phyloP scores from a whole-genome alignment of 1,140 invertebrate species.

The Drosophila grimshawi region DNA sequence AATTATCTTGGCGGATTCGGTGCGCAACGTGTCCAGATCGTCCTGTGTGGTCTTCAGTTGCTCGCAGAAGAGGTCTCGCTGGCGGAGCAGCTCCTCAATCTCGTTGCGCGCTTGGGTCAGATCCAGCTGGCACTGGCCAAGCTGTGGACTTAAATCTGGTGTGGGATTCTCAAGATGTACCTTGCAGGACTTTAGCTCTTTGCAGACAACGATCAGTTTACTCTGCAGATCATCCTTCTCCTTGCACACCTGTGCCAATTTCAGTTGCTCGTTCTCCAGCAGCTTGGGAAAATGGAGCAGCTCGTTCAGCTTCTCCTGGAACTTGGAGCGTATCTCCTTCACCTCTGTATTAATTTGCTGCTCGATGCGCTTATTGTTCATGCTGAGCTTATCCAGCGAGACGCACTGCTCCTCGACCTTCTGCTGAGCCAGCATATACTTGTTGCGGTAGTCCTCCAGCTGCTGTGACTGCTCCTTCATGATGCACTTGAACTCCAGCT shows the following conservation, averaged over 20 bases:
- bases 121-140: conserved; percentile 75
- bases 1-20: conserved; percentile 90
- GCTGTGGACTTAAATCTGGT: conserved; percentile 63
- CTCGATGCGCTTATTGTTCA: conserved; percentile 90
- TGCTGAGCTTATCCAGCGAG: conserved; percentile 90
- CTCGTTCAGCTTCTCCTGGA: conserved; percentile 91
- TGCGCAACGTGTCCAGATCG: conserved; percentile 88
- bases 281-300: conserved; percentile 90
- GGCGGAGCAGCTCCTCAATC: conserved; percentile 66
- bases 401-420: conserved; percentile 90
- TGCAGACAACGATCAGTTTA: conserved; percentile 77
- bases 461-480: conserved; percentile 90
- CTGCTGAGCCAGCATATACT: conserved; percentile 90
- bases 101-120: conserved; percentile 56
- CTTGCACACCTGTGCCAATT: conserved; percentile 89
- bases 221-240: conserved; percentile 78
- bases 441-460: conserved; percentile 90
- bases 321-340: conserved; percentile 89
- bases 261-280: conserved; percentile 89
- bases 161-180: conserved; percentile 46
- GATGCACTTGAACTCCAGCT: conserved; percentile 87
- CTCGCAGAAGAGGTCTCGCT: conserved; percentile 80
- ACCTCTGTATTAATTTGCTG: conserved; percentile 91
- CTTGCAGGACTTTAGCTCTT: conserved; percentile 74
- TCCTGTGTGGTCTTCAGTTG: conserved; percentile 86